phyloP scores from a whole-genome alignment of 2,113 vertebrate genomes.

The Etheostoma spectabile region DNA sequence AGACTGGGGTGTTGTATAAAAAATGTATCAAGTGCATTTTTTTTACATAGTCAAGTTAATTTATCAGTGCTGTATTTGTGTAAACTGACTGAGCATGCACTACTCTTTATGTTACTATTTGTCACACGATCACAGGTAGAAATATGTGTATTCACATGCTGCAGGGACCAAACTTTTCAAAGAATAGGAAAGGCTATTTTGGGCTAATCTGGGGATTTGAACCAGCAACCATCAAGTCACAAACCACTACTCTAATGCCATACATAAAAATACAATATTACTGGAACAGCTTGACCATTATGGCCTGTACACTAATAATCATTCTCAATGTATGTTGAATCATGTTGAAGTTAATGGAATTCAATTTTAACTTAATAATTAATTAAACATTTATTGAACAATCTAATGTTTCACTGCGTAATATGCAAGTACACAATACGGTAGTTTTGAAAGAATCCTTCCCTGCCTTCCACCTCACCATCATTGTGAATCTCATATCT shows the following conservation, averaged over 20 bases:
- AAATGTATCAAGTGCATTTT: not conserved
- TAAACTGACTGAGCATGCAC: not conserved
- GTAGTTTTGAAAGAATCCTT: slow-evolving; percentile 12
- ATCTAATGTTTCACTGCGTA: not conserved
- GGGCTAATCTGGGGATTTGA: not conserved
- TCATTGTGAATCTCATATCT: slow-evolving; percentile 31
- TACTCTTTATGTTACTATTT: not conserved
- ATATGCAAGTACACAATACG: not conserved
- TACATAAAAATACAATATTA: slow-evolving; percentile 3
- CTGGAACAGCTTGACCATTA: not conserved
- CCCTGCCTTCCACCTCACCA: not conserved
- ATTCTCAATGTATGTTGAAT: not conserved
- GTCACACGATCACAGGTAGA: not conserved
- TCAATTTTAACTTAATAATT: not conserved
- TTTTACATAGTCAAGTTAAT: not conserved
- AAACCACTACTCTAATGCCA: not conserved
- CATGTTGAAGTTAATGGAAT: not conserved
- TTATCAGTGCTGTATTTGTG: not conserved
- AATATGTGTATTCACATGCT: not conserved
- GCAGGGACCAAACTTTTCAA: not conserved
- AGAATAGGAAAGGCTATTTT: not conserved
- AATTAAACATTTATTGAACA: slow-evolving; percentile 4
- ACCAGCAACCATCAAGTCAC: not conserved
- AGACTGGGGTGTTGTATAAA: no score
- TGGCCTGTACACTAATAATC: not conserved